These are phyloP conservation scores for Drosophila mayaguana DNA, from an alignment of 2,888 invertebrate species.

Conservation along the genomic window DNA sequence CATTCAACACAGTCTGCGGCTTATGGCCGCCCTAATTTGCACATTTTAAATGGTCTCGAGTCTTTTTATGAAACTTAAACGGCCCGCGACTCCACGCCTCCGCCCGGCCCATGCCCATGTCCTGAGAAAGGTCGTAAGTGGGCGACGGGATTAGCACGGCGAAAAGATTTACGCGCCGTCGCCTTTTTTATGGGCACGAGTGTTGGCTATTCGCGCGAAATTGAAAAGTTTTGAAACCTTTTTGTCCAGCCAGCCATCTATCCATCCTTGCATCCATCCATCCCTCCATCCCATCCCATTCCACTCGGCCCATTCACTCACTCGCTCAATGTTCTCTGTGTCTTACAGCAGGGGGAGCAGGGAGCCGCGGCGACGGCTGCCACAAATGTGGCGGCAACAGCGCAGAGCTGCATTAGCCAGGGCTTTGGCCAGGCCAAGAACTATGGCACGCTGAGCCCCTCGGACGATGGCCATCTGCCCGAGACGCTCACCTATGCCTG, in stretches of 20 bases:
- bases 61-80: constrained; percentile 67
- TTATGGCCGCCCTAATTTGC: constrained; percentile 77
- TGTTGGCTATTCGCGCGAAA: constrained; percentile 58
- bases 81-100: constrained; percentile 2
- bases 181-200: constrained; percentile 65
- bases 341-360: constrained; percentile 38
- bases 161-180: constrained; percentile 72
- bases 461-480: constrained; percentile 45
- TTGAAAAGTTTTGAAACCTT: constrained; percentile 70
- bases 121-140: constrained; percentile 24
- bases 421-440: constrained; percentile 73
- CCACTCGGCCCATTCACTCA: constrained; percentile 1
- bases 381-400: constrained; percentile 46
- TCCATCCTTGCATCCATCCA: neutral
- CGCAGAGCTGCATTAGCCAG: constrained; percentile 77
- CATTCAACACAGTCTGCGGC: constrained; percentile 50
- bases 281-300: neutral
- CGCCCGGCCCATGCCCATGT: no score
- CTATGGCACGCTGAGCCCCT: constrained; percentile 77
- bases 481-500: constrained; percentile 90
- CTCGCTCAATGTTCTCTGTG: neutral
- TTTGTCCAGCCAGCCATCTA: constrained; percentile 24
- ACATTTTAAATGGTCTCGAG: constrained; percentile 70
- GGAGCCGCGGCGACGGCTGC: constrained; percentile 8
- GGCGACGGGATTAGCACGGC: constrained; percentile 62